Evolutionary conservation across 2,888 invertebrate species (phyloP).

Genomic region (Andrena chrysosceles): DNA sequence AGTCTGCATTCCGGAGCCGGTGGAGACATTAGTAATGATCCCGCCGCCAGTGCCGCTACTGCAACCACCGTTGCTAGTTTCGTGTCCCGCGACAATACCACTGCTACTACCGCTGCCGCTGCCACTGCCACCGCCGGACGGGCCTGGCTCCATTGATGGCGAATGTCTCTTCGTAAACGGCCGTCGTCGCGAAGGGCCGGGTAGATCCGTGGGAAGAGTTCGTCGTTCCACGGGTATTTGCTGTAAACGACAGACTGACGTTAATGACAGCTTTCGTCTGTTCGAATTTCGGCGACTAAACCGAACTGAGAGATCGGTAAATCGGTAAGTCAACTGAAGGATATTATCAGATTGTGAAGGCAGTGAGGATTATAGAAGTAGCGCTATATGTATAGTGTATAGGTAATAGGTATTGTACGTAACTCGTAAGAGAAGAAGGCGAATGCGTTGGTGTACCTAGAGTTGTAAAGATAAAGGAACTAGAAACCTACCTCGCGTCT

Average conservation of each 20-base stretch:
- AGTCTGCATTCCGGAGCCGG: slow-evolving; percentile 89
- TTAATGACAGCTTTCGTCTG: not conserved
- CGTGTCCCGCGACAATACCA: slow-evolving; percentile 78
- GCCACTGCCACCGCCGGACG: slow-evolving; percentile 93
- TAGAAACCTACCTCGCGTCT: slow-evolving; percentile 83
- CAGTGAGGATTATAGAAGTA: no score
- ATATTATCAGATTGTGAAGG: no score
- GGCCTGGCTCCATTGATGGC: slow-evolving; percentile 92
- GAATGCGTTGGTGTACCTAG: not conserved
- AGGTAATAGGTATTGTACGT: no score
- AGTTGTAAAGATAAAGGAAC: not conserved
- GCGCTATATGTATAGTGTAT: no score
- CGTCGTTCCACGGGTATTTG: slow-evolving; percentile 87
- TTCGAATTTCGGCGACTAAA: not conserved
- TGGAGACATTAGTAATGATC: slow-evolving; percentile 88
- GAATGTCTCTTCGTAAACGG: slow-evolving; percentile 85
- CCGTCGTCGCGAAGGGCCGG: slow-evolving; percentile 86
- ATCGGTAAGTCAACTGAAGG: no score
- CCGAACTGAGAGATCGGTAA: no score
- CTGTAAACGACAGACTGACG: slow-evolving; percentile 32
- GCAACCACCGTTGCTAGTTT: slow-evolving; percentile 91
- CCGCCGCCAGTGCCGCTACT: slow-evolving; percentile 91
- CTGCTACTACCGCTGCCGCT: slow-evolving; percentile 93
- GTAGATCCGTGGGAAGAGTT: slow-evolving; percentile 90
- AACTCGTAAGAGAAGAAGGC: no score